Evolutionary conservation across 2,888 invertebrate genomes (phyloP).

Genomic region (Gnatocerus cornutus): DNA sequence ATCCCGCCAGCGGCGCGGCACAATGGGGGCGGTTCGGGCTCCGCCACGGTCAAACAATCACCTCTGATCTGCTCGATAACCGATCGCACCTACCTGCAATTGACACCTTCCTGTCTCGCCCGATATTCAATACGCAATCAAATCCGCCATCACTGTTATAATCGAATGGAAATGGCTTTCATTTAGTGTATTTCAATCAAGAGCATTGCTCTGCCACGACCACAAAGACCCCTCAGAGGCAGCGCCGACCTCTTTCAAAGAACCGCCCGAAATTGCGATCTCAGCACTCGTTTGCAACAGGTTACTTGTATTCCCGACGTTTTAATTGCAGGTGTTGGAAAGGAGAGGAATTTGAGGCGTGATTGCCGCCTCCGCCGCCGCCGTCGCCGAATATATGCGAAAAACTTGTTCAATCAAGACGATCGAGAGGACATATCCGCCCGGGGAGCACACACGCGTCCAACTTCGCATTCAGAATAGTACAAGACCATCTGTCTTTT

Average conservation of each 20-base stretch:
- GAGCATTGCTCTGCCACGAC: slow-evolving; percentile 35
- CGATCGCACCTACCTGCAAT: slow-evolving; percentile 51
- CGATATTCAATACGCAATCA: slow-evolving; percentile 45
- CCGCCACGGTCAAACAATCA: slow-evolving; percentile 57
- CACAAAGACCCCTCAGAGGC: slow-evolving; percentile 36
- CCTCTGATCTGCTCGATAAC: slow-evolving; percentile 52
- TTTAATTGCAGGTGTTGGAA: slow-evolving; percentile 33
- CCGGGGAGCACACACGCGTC: slow-evolving; percentile 30
- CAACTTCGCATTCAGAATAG: slow-evolving; percentile 41
- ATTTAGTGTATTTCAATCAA: slow-evolving; percentile 46
- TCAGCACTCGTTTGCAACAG: slow-evolving; percentile 36
- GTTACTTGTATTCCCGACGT: slow-evolving; percentile 30
- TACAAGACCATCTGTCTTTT: slow-evolving; percentile 52
- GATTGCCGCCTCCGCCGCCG: not conserved
- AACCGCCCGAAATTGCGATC: slow-evolving; percentile 29
- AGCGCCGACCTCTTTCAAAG: slow-evolving; percentile 35
- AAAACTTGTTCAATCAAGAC: slow-evolving; percentile 47
- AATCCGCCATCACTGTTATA: slow-evolving; percentile 42
- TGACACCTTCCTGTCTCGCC: slow-evolving; percentile 49
- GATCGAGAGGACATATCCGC: slow-evolving; percentile 13
- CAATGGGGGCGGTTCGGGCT: slow-evolving; percentile 51
- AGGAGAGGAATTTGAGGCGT: too few species aligned
- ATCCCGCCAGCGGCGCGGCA: slow-evolving; percentile 49
- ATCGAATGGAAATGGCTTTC: slow-evolving; percentile 49
- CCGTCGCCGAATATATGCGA: slow-evolving; percentile 37